These are phyloP conservation scores for Pandemis cinnamomeana DNA, from an alignment of 2,888 invertebrate species.

Conservation along the genomic window DNA sequence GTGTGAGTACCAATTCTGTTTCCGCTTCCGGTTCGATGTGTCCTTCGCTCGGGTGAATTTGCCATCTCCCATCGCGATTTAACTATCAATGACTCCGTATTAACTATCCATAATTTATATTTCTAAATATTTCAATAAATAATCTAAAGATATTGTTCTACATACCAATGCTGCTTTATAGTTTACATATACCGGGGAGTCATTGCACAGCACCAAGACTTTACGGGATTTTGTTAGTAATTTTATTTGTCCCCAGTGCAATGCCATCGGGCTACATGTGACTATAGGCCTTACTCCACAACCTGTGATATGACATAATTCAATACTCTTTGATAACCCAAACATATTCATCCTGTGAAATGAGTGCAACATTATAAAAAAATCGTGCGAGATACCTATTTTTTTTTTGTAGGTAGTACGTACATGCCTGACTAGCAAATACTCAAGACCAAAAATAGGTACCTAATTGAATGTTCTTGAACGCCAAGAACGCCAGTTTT, in stretches of 20 bases:
- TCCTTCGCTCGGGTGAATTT: slow-evolving; percentile 70
- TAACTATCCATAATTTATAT: background rate
- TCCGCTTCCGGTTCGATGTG: slow-evolving; percentile 69
- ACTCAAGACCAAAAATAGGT: slow-evolving; percentile 13
- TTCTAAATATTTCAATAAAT: background rate
- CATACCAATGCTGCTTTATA: slow-evolving; percentile 82
- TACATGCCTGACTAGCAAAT: background rate
- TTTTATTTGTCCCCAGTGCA: slow-evolving; percentile 87
- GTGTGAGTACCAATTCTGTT: slow-evolving; percentile 60
- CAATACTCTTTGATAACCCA: slow-evolving; percentile 70
- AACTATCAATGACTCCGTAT: slow-evolving; percentile 55
- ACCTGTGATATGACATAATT: slow-evolving; percentile 80
- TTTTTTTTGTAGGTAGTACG: background rate
- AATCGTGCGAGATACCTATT: background rate
- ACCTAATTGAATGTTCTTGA: slow-evolving; percentile 73
- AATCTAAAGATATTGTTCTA: background rate
- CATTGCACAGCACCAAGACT: slow-evolving; percentile 85
- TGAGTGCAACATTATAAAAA: background rate
- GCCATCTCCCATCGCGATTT: slow-evolving; percentile 73
- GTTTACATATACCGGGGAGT: slow-evolving; percentile 87
- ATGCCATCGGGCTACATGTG: slow-evolving; percentile 82
- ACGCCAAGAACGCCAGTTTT: slow-evolving; percentile 73
- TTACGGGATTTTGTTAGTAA: slow-evolving; percentile 81
- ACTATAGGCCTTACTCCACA: slow-evolving; percentile 88
- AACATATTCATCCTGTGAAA: slow-evolving; percentile 65